Percentiles rank a stretch among this genome's conserved stretches.
Evolutionary conservation across 2,888 invertebrate species (phyloP).

Genomic region (Anoncus sp.): DNA sequence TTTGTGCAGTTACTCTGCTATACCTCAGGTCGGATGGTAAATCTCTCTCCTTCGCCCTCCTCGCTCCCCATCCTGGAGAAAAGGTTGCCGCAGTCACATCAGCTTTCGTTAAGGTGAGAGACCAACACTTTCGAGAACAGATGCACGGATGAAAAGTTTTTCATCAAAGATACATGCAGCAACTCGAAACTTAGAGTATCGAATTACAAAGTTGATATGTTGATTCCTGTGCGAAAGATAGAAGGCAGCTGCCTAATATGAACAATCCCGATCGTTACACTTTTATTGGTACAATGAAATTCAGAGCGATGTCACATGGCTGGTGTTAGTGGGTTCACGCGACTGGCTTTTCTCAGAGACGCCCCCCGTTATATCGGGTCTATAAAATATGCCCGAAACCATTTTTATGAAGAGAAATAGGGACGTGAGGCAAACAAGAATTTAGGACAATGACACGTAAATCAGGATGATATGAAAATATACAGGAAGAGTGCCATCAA

Average conservation of each 20-base stretch:
- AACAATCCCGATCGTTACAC: background rate
- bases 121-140: background rate
- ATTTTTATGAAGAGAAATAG: slow-evolving; percentile 47
- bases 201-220: background rate
- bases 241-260: no score
- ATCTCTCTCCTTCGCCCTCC: background rate
- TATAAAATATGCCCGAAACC: slow-evolving; percentile 34
- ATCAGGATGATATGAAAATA: slow-evolving; percentile 35
- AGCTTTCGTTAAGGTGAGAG: background rate
- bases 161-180: background rate
- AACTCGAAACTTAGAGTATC: no score
- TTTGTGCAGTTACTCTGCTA: slow-evolving; percentile 2
- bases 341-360: slow-evolving; percentile 27
- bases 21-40: slow-evolving; percentile 6
- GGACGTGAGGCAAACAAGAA: slow-evolving; percentile 29
- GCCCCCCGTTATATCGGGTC: slow-evolving; percentile 7
- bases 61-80: no score
- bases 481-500: slow-evolving; percentile 50
- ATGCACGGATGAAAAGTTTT: background rate
- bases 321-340: background rate
- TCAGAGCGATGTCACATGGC: background rate
- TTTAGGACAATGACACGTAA: slow-evolving; percentile 15
- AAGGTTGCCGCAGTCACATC: no score
- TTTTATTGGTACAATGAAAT: background rate
- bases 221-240: background rate